phyloP scores from a whole-genome alignment of 1,140 invertebrate genomes.

The Psilanteris sp. region DNA sequence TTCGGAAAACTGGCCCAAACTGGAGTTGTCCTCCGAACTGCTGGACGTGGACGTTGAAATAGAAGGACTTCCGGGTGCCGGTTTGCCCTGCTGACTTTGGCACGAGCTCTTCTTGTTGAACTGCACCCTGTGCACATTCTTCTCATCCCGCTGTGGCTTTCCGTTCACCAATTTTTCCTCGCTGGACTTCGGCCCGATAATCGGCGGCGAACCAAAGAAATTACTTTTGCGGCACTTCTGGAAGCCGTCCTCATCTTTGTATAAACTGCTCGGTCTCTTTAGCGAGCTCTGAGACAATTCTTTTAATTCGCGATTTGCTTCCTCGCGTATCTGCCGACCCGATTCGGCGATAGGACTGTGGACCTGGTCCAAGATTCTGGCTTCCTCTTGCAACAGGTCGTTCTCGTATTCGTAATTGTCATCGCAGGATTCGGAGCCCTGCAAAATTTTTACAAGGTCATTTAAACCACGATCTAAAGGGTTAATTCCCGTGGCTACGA shows the following conservation, averaged over 20 bases:
- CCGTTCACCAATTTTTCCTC: slow-evolving; percentile 69
- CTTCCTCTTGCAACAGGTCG: slow-evolving; percentile 25
- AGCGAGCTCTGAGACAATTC: slow-evolving; percentile 52
- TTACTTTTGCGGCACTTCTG: slow-evolving; percentile 59
- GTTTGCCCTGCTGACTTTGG: slow-evolving; percentile 59
- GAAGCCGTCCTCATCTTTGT: slow-evolving; percentile 55
- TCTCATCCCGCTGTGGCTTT: slow-evolving; percentile 72
- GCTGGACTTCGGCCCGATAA: slow-evolving; percentile 63
- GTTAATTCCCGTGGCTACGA: slow-evolving; percentile 27
- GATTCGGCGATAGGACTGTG: slow-evolving; percentile 39
- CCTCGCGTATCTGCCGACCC: slow-evolving; percentile 63
- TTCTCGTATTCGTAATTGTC: slow-evolving; percentile 52
- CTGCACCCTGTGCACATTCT: slow-evolving; percentile 82
- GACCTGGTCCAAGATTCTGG: slow-evolving; percentile 33
- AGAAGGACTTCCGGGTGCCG: slow-evolving; percentile 73
- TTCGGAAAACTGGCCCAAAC: slow-evolving; percentile 82
- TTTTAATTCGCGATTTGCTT: slow-evolving; percentile 66
- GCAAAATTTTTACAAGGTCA: slow-evolving; percentile 52
- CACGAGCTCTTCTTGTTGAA: slow-evolving; percentile 79
- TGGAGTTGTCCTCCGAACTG: slow-evolving; percentile 82
- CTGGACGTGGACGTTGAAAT: slow-evolving; percentile 77
- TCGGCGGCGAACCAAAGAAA: slow-evolving; percentile 60
- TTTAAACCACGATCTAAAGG: slow-evolving; percentile 31
- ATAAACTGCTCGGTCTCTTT: slow-evolving; percentile 66
- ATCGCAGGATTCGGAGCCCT: slow-evolving; percentile 14